phyloP scores from a whole-genome alignment of 2,113 vertebrate genomes.

The Vulpes vulpes region DNA sequence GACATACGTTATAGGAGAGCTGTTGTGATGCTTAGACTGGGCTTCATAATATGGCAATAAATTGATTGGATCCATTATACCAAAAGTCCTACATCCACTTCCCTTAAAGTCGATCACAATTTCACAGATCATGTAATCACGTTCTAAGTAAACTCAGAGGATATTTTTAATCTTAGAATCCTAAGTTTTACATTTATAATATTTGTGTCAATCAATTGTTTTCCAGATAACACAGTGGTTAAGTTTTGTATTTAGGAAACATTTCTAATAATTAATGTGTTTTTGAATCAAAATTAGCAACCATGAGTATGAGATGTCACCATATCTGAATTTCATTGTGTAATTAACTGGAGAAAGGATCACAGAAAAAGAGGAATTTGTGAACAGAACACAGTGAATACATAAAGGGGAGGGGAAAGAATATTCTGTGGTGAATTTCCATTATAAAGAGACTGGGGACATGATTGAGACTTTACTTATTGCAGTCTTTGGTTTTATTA shows the following conservation, averaged over 20 bases:
- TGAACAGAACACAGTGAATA: neutral
- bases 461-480: neutral
- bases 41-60: neutral
- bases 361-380: neutral
- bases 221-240: neutral
- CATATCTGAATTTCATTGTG: neutral
- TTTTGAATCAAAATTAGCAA: neutral
- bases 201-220: neutral
- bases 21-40: neutral
- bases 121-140: neutral
- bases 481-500: neutral
- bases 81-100: neutral
- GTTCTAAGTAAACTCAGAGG: neutral
- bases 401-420: neutral
- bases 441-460: neutral
- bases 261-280: neutral
- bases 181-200: neutral
- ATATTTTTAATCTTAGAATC: neutral
- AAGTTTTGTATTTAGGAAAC: neutral
- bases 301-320: neutral
- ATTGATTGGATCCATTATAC: neutral
- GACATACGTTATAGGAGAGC: neutral
- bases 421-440: neutral
- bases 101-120: neutral
- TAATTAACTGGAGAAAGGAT: neutral